Base-by-base conservation (phyloP, 1,140 invertebrate genomes). In the Drosophila lacertosa region DNA sequence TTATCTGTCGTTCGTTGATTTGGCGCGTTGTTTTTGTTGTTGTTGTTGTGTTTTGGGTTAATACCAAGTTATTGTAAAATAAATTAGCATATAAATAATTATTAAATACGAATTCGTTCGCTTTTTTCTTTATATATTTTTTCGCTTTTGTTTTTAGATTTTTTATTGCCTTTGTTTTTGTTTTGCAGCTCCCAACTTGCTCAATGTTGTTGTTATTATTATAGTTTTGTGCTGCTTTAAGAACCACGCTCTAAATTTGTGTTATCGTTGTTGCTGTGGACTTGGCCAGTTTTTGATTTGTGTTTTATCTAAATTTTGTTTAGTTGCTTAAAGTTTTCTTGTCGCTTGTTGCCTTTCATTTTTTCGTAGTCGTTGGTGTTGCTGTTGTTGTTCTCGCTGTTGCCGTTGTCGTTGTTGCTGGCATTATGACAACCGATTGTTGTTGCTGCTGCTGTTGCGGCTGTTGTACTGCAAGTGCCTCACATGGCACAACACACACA, bases 41-140 rank as follows among this genome's bases (percentile, higher is more conserved):
- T 72, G 37, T 67, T 72, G 54, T 71, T 71, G 48, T n/a, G 18
- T 62, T 70, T 74, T 76, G 77, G 80, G 77, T 86, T 84, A 86
- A 86, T 86, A 74, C 73, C 72, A 86, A 84, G 65, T 86, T 70
- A 77, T 86, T 80, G 76, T 83, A 76, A 80, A 76, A 80, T 80
- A 66, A 80, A 84, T 84, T 80, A 74, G 68, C 77, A 86, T 86
- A 70, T 44, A 72, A 76, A 86, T 80, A 77, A 81, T 81, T 81
- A 86, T 60, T 80, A 50, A 75, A 62, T 53, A 53, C 32, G 45
- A 67, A 60, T 47, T 32, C 55, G 58, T 70, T 79, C 47, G 75
- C 29, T 24, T 32, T 66, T 7, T 47, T 24, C 24, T 66, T 7
- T 47, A 16, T 37, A 24, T 29, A 22, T 42, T 54, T 40, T 40